A percentile compares a stretch with the other conserved stretches of the same genome.
Evolutionary conservation across 2,113 vertebrate genomes (phyloP).

Genomic region (Boleophthalmus pectinirostris): DNA sequence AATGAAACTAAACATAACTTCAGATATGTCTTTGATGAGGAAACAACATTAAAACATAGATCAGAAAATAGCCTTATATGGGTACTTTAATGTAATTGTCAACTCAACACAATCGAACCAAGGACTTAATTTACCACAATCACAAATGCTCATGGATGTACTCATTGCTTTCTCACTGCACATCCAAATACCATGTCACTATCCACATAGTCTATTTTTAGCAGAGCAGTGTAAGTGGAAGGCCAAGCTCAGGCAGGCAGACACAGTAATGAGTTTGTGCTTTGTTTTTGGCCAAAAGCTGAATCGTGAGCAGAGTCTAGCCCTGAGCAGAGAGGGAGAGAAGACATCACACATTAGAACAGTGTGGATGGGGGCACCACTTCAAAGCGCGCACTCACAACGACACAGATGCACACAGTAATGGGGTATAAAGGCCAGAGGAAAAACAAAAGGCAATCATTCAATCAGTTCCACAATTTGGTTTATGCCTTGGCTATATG

Average conservation of each 20-base stretch:
- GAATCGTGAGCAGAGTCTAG: slow-evolving; percentile 56
- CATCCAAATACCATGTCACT: not conserved
- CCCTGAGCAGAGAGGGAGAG: slow-evolving; percentile 18
- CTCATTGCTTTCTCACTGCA: not conserved
- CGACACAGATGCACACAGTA: not conserved
- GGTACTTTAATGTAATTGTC: not conserved
- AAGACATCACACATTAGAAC: slow-evolving; percentile 47
- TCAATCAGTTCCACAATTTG: slow-evolving; percentile 37
- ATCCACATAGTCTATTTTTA: slow-evolving; percentile 1
- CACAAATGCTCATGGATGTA: not conserved
- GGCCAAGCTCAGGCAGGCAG: slow-evolving; percentile 43
- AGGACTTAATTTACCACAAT: not conserved
- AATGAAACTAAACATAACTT: too few species aligned
- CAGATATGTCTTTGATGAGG: too few species aligned
- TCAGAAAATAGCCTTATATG: too few species aligned
- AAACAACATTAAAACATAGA: too few species aligned
- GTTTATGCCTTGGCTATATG: slow-evolving; percentile 23
- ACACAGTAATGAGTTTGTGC: slow-evolving; percentile 56
- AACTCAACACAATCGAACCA: not conserved
- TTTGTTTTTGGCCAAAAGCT: slow-evolving; percentile 65
- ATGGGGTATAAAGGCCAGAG: not conserved
- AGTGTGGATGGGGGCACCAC: slow-evolving; percentile 38
- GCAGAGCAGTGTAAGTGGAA: slow-evolving; percentile 34
- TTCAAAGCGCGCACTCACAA: slow-evolving; percentile 54
- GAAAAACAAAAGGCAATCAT: slow-evolving; percentile 15